These are phyloP conservation scores for Acanthopagrus latus DNA, from an alignment of 2,797 vertebrate genomes.

Conservation along the genomic window DNA sequence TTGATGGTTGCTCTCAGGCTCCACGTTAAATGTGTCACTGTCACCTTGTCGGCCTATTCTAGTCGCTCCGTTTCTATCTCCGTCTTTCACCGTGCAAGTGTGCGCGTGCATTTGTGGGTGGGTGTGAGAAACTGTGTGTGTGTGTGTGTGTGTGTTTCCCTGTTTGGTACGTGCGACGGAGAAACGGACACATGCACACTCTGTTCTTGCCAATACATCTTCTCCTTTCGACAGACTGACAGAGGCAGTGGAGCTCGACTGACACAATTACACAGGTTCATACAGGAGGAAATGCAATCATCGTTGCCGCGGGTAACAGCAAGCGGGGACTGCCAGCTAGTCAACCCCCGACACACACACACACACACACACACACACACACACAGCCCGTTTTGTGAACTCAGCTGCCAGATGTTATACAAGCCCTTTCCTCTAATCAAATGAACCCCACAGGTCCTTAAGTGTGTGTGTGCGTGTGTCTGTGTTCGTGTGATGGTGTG, in stretches of 20 bases:
- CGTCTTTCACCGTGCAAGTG: slow-evolving; percentile 16
- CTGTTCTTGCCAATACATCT: slow-evolving; percentile 44
- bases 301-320: slow-evolving; percentile 56
- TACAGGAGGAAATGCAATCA: slow-evolving; percentile 63
- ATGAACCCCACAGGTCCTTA: slow-evolving; percentile 20
- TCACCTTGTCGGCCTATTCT: slow-evolving; percentile 68
- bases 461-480: slow-evolving; percentile 10
- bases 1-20: slow-evolving; percentile 53
- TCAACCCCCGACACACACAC: slow-evolving; percentile 19
- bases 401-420: slow-evolving; percentile 61
- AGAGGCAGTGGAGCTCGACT: slow-evolving; percentile 58
- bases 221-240: slow-evolving; percentile 26
- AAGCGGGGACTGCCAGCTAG: slow-evolving; percentile 33
- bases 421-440: slow-evolving; percentile 38
- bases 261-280: slow-evolving; percentile 72
- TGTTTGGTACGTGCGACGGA: slow-evolving; percentile 38
- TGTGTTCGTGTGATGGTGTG: neutral
- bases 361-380: slow-evolving; percentile 22
- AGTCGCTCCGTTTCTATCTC: slow-evolving; percentile 25
- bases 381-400: slow-evolving; percentile 21
- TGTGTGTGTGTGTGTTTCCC: slow-evolving; percentile 11
- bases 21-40: slow-evolving; percentile 62
- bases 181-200: slow-evolving; percentile 26
- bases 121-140: slow-evolving; percentile 11
- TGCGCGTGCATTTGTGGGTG: slow-evolving; percentile 8